A percentile compares a stretch with the other conserved stretches of the same genome.
These are phyloP conservation scores for Dermolepida albohirtum DNA, from an alignment of 2,888 invertebrate genomes.

Conservation along the genomic window DNA sequence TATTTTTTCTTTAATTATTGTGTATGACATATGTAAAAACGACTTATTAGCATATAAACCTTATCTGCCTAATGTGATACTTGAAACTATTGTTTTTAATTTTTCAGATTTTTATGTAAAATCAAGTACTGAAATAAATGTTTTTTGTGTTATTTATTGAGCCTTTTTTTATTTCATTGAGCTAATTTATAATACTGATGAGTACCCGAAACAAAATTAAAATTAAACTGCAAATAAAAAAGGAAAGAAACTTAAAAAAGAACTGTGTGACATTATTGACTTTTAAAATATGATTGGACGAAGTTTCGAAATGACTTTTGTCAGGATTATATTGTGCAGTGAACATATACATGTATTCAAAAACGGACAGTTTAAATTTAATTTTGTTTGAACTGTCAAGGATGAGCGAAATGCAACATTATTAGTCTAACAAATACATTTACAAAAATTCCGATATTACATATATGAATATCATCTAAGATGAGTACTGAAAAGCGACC, in stretches of 20 bases:
- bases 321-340: not conserved
- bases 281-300: not conserved
- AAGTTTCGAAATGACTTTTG: not conserved
- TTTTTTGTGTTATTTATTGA: slow-evolving; percentile 51
- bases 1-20: slow-evolving; percentile 45
- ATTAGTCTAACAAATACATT: slow-evolving; percentile 42
- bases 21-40: slow-evolving; percentile 48
- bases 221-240: slow-evolving; percentile 32
- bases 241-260: not conserved
- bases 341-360: slow-evolving; percentile 11
- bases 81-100: slow-evolving; percentile 48
- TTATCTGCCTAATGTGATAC: slow-evolving; percentile 44
- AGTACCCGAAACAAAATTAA: slow-evolving; percentile 40
- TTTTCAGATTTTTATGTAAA: slow-evolving; percentile 39
- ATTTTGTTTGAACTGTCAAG: slow-evolving; percentile 33
- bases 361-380: slow-evolving; percentile 36
- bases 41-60: slow-evolving; percentile 45
- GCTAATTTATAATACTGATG: slow-evolving; percentile 52
- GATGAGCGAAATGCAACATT: slow-evolving; percentile 35
- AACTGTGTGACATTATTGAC: slow-evolving; percentile 16
- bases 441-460: slow-evolving; percentile 38
- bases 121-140: slow-evolving; percentile 37
- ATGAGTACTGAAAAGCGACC: slow-evolving; percentile 23
- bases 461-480: slow-evolving; percentile 22
- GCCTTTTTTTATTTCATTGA: slow-evolving; percentile 53